These are phyloP conservation scores for Fistularia commersonii DNA, from an alignment of 2,797 vertebrate species.

Conservation along the genomic window DNA sequence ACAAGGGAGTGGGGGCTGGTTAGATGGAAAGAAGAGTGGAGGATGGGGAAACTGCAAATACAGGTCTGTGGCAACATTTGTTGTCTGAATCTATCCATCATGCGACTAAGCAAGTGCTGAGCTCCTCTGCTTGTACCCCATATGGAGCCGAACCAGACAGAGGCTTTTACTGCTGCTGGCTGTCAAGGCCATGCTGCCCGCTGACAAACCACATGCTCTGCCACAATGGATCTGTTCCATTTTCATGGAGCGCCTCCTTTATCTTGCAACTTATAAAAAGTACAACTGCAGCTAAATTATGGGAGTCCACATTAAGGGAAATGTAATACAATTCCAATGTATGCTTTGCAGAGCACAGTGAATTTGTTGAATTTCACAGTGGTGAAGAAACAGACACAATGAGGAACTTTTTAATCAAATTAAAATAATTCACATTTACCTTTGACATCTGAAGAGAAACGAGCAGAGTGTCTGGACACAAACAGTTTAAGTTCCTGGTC, in stretches of 20 bases:
- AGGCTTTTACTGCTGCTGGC: constrained; percentile 35
- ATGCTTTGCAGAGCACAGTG: no score
- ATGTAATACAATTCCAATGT: constrained; percentile 28
- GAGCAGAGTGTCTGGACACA: constrained; percentile 94
- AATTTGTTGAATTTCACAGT: neutral
- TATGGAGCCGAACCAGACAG: constrained; percentile 37
- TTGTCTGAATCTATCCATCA: constrained; percentile 12
- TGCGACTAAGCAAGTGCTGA: constrained; percentile 8
- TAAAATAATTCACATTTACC: constrained; percentile 70
- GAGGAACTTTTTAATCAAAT: constrained; percentile 7
- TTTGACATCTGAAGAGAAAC: constrained; percentile 93
- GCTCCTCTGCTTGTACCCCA: constrained; percentile 21
- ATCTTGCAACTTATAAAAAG: constrained; percentile 30
- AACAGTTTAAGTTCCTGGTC: constrained; percentile 98
- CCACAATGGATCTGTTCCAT: constrained; percentile 39
- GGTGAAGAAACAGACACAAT: constrained; percentile 1
- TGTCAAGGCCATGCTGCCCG: constrained; percentile 43
- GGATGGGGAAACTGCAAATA: constrained; percentile 22
- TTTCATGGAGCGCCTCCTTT: constrained; percentile 33
- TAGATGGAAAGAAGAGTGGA: constrained; percentile 18
- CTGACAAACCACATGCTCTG: constrained; percentile 39
- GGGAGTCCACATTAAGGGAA: constrained; percentile 14
- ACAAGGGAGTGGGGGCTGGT: constrained; percentile 39
- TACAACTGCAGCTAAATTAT: constrained; percentile 24
- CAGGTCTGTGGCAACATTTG: neutral